phyloP scores from a whole-genome alignment of 2,797 vertebrate species.

The Takifugu ocellatus region DNA sequence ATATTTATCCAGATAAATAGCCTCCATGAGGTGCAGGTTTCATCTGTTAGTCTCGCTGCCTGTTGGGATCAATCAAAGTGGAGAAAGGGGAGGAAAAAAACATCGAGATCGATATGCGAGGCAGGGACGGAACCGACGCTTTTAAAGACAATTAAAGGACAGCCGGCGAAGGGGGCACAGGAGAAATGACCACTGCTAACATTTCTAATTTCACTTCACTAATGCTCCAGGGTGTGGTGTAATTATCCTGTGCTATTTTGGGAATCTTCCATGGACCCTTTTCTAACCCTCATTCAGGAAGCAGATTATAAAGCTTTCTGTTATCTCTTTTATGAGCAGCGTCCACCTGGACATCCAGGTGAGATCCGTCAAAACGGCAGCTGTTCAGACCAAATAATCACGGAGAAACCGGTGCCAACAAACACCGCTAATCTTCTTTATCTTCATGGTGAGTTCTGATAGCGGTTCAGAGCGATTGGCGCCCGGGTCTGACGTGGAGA shows the following conservation, averaged over 20 bases:
- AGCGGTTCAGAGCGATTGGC: constrained; percentile 51
- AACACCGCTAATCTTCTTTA: constrained; percentile 55
- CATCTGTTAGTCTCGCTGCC: constrained; percentile 62
- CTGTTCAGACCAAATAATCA: constrained; percentile 55
- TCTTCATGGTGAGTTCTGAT: constrained; percentile 50
- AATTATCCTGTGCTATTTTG: constrained; percentile 22
- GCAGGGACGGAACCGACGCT: constrained; percentile 54
- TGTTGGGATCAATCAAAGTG: constrained; percentile 54
- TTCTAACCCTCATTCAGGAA: constrained; percentile 31
- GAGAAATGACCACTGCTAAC: constrained; percentile 14
- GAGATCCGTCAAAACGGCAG: constrained; percentile 57
- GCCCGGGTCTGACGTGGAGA: constrained; percentile 34
- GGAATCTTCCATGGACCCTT: constrained; percentile 4
- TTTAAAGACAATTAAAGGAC: constrained; percentile 63
- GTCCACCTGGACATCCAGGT: constrained; percentile 54
- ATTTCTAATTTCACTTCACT: constrained; percentile 10
- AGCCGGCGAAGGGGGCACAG: constrained; percentile 21
- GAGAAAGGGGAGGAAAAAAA: constrained; percentile 45
- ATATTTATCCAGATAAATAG: constrained; percentile 60
- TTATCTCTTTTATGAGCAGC: constrained; percentile 59
- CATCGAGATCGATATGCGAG: constrained; percentile 64
- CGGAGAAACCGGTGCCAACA: constrained; percentile 45
- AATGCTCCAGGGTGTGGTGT: constrained; percentile 16
- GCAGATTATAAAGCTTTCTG: constrained; percentile 38
- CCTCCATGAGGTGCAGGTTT: constrained; percentile 49